A percentile compares a stretch with the other conserved stretches of the same genome.
Evolutionary conservation across 2,888 invertebrate genomes (phyloP).

Genomic region (Atherix ibis): DNA sequence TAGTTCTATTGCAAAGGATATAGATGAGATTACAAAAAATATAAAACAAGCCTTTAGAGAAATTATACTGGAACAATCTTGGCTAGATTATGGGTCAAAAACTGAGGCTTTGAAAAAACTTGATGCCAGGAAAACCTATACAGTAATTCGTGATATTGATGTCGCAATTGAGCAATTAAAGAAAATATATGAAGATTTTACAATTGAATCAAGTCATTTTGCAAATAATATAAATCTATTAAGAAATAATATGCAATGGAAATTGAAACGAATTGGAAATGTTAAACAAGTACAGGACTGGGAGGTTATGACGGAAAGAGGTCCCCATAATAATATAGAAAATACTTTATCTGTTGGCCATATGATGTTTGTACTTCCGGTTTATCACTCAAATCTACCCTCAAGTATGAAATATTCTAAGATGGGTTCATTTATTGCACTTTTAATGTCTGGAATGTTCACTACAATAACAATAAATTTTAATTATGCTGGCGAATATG

Average conservation of each 20-base stretch:
- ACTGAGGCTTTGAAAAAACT: neutral
- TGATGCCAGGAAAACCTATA: neutral
- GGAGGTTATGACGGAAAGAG: too few species aligned
- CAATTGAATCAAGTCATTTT: too few species aligned
- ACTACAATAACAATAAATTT: neutral
- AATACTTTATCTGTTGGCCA: neutral
- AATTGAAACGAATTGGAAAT: too few species aligned
- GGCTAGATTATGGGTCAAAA: neutral
- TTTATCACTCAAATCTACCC: neutral
- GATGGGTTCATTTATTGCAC: neutral
- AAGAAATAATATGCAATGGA: too few species aligned
- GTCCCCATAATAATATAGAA: neutral
- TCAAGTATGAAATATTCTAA: neutral
- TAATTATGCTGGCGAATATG: neutral
- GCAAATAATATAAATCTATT: too few species aligned
- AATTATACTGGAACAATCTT: neutral
- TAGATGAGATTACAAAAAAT: neutral
- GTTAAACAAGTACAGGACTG: neutral
- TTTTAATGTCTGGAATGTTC: neutral
- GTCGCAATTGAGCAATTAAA: neutral
- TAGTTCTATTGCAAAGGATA: conserved; percentile 61
- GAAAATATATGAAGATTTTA: too few species aligned
- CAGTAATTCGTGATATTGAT: neutral
- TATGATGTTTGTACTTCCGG: neutral
- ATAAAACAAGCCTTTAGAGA: neutral